Evolutionary conservation across 2,888 invertebrate species (phyloP).

Genomic region (Eupithecia dodoneata): DNA sequence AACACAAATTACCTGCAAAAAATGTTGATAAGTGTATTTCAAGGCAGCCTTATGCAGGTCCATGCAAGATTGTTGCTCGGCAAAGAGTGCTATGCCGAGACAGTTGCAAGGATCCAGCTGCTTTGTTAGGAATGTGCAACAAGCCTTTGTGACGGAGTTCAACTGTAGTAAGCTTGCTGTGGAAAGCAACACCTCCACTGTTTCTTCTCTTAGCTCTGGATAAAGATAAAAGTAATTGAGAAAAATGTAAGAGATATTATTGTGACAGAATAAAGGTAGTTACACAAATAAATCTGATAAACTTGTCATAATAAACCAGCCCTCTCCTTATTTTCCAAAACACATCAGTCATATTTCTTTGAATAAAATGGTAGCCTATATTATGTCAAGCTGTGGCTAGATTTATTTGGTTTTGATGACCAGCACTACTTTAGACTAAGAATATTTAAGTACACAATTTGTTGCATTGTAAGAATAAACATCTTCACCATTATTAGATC

Average conservation of each 20-base stretch:
- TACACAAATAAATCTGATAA: not conserved
- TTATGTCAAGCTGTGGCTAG: too few species aligned
- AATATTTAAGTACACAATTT: too few species aligned
- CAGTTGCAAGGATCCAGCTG: conserved; percentile 97
- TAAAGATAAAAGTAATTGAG: not conserved
- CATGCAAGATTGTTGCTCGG: conserved; percentile 94
- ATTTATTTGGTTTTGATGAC: too few species aligned
- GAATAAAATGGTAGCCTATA: too few species aligned
- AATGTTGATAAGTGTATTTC: conserved; percentile 92
- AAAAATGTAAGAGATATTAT: not conserved
- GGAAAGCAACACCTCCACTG: conserved; percentile 93
- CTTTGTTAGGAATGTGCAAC: conserved; percentile 94
- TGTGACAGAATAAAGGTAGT: not conserved
- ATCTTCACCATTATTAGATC: not conserved
- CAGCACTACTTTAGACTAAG: too few species aligned
- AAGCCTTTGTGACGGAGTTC: conserved; percentile 93
- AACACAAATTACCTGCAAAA: conserved; percentile 87
- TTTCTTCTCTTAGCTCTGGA: conserved; percentile 93
- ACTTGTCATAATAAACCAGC: not conserved
- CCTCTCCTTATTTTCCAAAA: not conserved
- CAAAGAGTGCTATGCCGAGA: conserved; percentile 96
- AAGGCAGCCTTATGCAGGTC: conserved; percentile 92
- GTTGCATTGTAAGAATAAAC: not conserved
- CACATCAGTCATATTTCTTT: not conserved
- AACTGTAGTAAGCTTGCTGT: conserved; percentile 95